These are phyloP conservation scores for Sporophila hypoxantha DNA, from an alignment of 2,113 vertebrate species.

Conservation along the genomic window DNA sequence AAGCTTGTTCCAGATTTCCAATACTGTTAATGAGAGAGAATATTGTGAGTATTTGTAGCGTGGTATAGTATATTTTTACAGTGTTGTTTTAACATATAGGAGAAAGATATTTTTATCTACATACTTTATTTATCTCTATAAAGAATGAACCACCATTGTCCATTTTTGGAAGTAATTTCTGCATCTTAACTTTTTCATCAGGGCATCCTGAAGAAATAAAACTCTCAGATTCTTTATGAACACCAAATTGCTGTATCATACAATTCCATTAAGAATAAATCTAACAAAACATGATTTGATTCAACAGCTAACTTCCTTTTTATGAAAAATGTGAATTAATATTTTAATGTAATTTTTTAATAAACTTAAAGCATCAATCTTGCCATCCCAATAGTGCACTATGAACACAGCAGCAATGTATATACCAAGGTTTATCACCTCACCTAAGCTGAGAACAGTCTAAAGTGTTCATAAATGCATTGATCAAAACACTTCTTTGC, in stretches of 20 bases:
- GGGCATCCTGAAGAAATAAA: not conserved
- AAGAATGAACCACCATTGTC: not conserved
- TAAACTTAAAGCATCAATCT: not conserved
- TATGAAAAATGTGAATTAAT: not conserved
- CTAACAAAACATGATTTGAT: not conserved
- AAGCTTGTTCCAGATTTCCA: not conserved
- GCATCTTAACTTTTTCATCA: not conserved
- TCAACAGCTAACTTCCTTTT: not conserved
- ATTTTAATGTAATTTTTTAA: not conserved
- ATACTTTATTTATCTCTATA: not conserved
- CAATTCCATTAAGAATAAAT: not conserved
- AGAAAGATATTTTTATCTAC: not conserved
- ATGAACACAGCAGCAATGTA: not conserved
- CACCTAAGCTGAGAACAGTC: not conserved
- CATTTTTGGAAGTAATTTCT: not conserved
- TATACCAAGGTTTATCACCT: not conserved
- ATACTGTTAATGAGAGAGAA: accelerated
- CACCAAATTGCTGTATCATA: not conserved
- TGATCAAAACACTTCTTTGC: not conserved
- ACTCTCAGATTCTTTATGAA: not conserved
- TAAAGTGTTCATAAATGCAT: not conserved
- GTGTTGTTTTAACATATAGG: not conserved
- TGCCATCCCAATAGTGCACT: not conserved
- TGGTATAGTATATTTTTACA: not conserved
- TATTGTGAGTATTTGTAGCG: not conserved